Conservation (phyloP, 2,888 invertebrate genomes). For the Busseola fusca region DNA sequence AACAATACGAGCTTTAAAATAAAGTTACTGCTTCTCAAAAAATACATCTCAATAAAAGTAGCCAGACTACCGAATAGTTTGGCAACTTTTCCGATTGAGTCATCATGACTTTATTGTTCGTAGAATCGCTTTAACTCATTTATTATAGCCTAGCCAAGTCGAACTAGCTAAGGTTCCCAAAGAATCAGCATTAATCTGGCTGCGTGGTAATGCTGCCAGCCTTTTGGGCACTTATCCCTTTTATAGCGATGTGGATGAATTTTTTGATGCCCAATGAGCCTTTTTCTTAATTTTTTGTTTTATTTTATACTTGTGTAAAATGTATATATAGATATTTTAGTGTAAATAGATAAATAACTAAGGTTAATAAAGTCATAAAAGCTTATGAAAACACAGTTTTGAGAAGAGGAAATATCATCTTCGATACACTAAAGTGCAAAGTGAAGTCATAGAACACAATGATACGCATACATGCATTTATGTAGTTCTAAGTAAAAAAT, state of each 20-base stretch:
- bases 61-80: not conserved
- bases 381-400: not conserved
- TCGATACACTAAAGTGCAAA: not conserved
- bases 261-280: no score
- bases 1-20: slow-evolving; percentile 30
- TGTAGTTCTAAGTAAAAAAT: not conserved
- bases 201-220: no score
- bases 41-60: slow-evolving; percentile 10
- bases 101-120: slow-evolving; percentile 8
- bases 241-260: no score
- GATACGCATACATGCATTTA: not conserved
- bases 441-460: not conserved
- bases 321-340: no score
- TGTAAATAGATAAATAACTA: no score
- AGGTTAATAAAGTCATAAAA: not conserved
- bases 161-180: no score
- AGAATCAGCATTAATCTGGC: no score
- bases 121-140: not conserved
- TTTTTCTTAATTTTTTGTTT: no score
- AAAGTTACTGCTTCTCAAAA: slow-evolving; percentile 22
- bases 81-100: slow-evolving; percentile 12
- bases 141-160: no score
- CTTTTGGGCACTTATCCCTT: no score
- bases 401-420: not conserved
- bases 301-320: no score